Evolutionary conservation across 2,797 vertebrate species (phyloP), one percentile per base, ranked within the genome.

Genomic region (Argentina silus): DNA sequence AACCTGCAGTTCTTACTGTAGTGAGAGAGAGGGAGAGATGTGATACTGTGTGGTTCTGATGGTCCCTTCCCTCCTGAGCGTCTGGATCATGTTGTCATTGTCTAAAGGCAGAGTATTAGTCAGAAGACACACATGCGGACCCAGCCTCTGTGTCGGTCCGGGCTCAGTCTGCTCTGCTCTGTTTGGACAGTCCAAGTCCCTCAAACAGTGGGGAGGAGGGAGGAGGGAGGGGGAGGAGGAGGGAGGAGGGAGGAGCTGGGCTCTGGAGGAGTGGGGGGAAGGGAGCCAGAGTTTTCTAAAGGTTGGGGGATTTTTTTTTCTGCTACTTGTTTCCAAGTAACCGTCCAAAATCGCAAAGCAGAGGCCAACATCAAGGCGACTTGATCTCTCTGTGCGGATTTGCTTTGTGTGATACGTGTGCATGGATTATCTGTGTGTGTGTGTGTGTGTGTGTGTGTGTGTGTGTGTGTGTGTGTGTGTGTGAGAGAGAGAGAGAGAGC

Each of bases 291-390:
- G 23, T 14, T 89, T 89, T 89, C 86, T 81, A 79, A 81, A 83
- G 77, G 76, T 77, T 87, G 79, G 57, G 42, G n/a, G 72, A 69
- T 72, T 77, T 74, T 17, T 65, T 53, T 74, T 67, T 70, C 76
- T 73, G 78, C 80, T 81, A 78, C 72, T 76, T 77, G 90, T 92
- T 88, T 82, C 91, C 84, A 89, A 91, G 90, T 91, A 91, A 92
- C 90, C 83, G 70, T 74, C 74, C 69, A 86, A 86, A 84, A 89
- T 78, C 27, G 84, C 82, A 78, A 0, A 27, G 83, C 81, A 12
- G 55, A 86, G 88, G 86, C 82, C 83, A 78, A 83, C 82, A 70
- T 64, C 74, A n/a, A n/a, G n/a, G 82, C 75, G 80, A 77, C 17
- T 27, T 62, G 70, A 75, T 78, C 51, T 67, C 47, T 83, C 70